Evolutionary conservation across 2,113 vertebrate species (phyloP).

Genomic region (Esox niger): DNA sequence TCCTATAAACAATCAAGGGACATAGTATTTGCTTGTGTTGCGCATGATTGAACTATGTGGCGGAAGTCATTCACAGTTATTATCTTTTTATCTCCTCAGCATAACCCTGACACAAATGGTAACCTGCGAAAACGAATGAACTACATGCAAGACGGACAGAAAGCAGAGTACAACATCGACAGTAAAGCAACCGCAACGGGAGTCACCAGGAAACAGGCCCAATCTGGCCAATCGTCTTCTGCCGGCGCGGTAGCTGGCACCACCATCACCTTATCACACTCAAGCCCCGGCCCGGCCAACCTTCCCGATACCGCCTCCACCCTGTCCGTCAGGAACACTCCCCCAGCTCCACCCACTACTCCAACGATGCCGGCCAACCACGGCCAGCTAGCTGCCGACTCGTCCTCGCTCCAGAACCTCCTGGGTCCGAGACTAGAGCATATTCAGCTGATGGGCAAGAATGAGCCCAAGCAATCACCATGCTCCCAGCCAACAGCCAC

Average conservation of each 20-base stretch:
- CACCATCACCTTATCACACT: constrained; percentile 75
- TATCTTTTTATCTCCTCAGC: constrained; percentile 51
- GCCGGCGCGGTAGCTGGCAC: constrained; percentile 54
- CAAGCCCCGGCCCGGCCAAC: constrained; percentile 87
- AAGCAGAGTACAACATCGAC: constrained; percentile 58
- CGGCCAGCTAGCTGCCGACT: not conserved
- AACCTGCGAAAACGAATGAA: constrained; percentile 91
- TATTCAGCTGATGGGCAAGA: constrained; percentile 80
- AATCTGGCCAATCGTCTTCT: constrained; percentile 69
- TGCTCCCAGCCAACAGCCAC: constrained; percentile 75
- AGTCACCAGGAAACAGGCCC: constrained; percentile 51
- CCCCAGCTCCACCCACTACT: constrained; percentile 77
- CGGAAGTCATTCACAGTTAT: not conserved
- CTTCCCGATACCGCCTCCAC: constrained; percentile 73
- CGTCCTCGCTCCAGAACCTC: constrained; percentile 79
- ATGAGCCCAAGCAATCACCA: constrained; percentile 75
- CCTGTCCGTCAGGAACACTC: constrained; percentile 76
- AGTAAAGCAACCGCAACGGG: constrained; percentile 68
- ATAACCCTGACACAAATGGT: constrained; percentile 84
- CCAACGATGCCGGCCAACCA: not conserved
- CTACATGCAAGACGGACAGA: constrained; percentile 62
- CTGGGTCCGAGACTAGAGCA: constrained; percentile 86
- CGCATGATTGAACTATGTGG: not conserved
- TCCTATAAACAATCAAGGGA: no score
- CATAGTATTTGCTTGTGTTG: not conserved